Evolutionary conservation across 1,140 invertebrate species (phyloP).

Genomic region (Galleria mellonella): DNA sequence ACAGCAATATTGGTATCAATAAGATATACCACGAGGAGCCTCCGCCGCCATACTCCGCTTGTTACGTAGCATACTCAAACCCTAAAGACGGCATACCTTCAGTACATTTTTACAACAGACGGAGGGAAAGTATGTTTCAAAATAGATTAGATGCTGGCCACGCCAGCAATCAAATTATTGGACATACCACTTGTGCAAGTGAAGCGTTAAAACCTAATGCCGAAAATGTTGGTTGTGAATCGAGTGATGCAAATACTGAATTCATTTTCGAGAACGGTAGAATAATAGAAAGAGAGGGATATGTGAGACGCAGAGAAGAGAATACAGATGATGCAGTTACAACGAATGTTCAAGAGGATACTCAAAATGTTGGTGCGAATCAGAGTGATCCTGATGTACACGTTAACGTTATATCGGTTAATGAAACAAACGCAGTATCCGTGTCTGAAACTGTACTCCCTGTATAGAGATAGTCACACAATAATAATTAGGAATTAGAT

Average conservation of each 20-base stretch:
- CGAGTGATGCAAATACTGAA: background rate
- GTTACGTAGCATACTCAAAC: slow-evolving; percentile 33
- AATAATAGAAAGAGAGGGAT: background rate
- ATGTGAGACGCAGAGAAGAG: background rate
- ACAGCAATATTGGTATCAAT: background rate
- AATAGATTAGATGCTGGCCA: slow-evolving; percentile 3
- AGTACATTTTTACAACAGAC: slow-evolving; percentile 27
- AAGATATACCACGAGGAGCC: slow-evolving; percentile 25
- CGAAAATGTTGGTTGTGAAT: background rate
- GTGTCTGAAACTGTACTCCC: too few species aligned
- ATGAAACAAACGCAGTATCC: too few species aligned
- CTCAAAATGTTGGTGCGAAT: too few species aligned
- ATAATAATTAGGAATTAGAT: too few species aligned
- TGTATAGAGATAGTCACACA: too few species aligned
- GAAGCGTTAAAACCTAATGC: background rate
- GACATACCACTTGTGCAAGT: background rate
- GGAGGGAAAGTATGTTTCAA: slow-evolving; percentile 12
- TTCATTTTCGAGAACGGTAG: slow-evolving; percentile 1
- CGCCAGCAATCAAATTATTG: background rate
- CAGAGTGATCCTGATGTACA: too few species aligned
- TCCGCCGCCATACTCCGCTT: slow-evolving; percentile 49
- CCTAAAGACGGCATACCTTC: slow-evolving; percentile 28
- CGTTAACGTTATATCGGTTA: too few species aligned
- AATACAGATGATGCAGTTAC: background rate
- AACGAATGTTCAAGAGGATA: too few species aligned